Evolutionary conservation across 2,888 invertebrate genomes (phyloP).

Genomic region (Conops quadrifasciatus): DNA sequence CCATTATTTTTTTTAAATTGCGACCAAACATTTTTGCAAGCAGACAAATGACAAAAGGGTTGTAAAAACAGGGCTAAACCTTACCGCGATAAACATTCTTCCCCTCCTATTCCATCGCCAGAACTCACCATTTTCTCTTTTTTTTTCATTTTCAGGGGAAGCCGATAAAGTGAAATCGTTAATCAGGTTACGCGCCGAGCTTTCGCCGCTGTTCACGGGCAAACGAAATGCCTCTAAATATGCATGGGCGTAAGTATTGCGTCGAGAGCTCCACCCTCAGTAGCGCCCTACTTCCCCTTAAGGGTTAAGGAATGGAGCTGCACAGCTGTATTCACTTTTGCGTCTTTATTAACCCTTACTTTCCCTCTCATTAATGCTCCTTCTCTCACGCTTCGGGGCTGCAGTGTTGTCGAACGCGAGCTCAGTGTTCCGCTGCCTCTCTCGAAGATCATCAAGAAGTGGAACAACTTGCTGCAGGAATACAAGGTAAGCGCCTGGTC

Average conservation of each 20-base stretch:
- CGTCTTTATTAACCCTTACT: background rate
- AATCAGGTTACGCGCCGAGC: conserved; percentile 65
- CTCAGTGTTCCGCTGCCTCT: conserved; percentile 65
- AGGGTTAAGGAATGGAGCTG: no score
- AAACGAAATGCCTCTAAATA: conserved; percentile 66
- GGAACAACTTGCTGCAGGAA: conserved; percentile 66
- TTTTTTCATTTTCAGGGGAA: conserved; percentile 59
- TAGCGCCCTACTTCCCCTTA: no score
- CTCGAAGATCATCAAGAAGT: conserved; percentile 66
- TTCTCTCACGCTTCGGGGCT: background rate
- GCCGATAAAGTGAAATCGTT: conserved; percentile 66
- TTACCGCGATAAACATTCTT: no score
- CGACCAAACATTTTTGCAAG: no score
- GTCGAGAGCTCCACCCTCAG: background rate
- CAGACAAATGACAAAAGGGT: no score
- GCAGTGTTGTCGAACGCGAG: conserved; percentile 65
- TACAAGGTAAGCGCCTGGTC: conserved; percentile 57
- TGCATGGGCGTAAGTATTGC: conserved; percentile 66
- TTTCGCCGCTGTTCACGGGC: conserved; percentile 65
- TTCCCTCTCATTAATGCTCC: background rate
- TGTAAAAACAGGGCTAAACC: no score
- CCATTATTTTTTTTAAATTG: no score
- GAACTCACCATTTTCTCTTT: background rate
- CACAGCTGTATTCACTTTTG: no score
- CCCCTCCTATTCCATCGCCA: background rate